Evolutionary conservation across 2,113 vertebrate genomes (phyloP), one percentile per base, ranked within the genome.

Genomic region (Rutilus rutilus): DNA sequence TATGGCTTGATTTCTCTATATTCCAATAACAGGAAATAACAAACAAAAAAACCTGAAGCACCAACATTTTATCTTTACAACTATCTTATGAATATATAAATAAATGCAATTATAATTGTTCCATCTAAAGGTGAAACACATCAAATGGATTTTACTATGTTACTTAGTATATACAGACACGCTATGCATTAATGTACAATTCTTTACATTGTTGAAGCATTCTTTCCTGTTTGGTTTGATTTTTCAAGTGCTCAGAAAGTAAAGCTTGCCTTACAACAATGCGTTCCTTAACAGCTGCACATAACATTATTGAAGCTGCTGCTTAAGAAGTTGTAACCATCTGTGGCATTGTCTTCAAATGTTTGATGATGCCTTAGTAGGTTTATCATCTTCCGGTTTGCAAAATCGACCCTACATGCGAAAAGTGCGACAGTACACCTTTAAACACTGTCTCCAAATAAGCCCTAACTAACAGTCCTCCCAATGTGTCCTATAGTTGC

Each of bases 71-170:
- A 5, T 83, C 33, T 86, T 88, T 85, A 80, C 73, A 80, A 47
- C 79, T 89, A 86, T 57, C 80, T 82, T 78, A 86, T 83, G 74
- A 87, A 84, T 86, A 89, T 64, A 88, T 90, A 90, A 87, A 90
- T 88, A 90, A 87, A 88, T 81, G 78, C 82, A 89, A 79, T 88
- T 80, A 76, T 74, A 75, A 10, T 50, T 36, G 39, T 42, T 27
- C 36, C 57, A 80, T 86, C 65, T 59, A 64, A 47, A 57, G 64
- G 83, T 50, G 59, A 73, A 89, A 75, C 83, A 77, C 77, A 82
- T 76, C 62, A 62, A 81, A 80, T 69, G 79, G 59, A 83, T 85
- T 78, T 52, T 64, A 62, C 62, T 62, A 15, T 79, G 86, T 84
- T 83, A 87, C 86, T 83, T 59, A 57, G 30, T 86, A 85, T 87